Evolutionary conservation across 2,113 vertebrate species (phyloP), one percentile per base, ranked within the genome.

Genomic region (Furnarius figulus): DNA sequence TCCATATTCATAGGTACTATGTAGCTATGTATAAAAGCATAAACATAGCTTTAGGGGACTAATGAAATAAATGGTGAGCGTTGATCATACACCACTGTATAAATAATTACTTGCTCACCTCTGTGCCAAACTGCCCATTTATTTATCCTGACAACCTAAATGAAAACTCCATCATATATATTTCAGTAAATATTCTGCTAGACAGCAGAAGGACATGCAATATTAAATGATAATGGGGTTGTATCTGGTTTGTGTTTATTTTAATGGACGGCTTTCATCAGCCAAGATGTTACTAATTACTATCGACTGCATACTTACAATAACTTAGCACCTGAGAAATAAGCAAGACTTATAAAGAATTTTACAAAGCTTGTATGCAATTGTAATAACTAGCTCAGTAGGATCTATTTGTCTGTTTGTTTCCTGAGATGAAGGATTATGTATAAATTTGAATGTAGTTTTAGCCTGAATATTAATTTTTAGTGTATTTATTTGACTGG

Each of bases 111-210:
- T 31, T 62, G 53, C 84, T 80, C 37, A 56, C 25, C 67, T n/a
- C 24, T 55, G 89, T 56, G 27, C 80, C 75, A 93, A 85, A 53
- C 27, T 79, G 31, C 75, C 47, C 52, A 17, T 73, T 94, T 80
- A 77, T 96, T 97, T 93, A 73, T 88, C 72, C 63, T 89, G 40
- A 49, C 77, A 90, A 31, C 35, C 67, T 92, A 89, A 89, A 82
- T 84, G 58, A 77, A 93, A 89, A 62, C 62, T 79, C 56, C n/a
- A 35, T 90, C 46, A 82, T 42, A 25, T 13, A 39, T 75, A 49
- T 40, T 66, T 42, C 52, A 66, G 28, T 92, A 92, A 89, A 72
- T 91, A 90, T 84, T 90, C 90, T 56, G 44, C 84, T 30, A 84
- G 59, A 67, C 56, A 90, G 68, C 50, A 93, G 80, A 52, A 94